phyloP scores from a whole-genome alignment of 2,888 invertebrate species.

The Nebria brevicollis region DNA sequence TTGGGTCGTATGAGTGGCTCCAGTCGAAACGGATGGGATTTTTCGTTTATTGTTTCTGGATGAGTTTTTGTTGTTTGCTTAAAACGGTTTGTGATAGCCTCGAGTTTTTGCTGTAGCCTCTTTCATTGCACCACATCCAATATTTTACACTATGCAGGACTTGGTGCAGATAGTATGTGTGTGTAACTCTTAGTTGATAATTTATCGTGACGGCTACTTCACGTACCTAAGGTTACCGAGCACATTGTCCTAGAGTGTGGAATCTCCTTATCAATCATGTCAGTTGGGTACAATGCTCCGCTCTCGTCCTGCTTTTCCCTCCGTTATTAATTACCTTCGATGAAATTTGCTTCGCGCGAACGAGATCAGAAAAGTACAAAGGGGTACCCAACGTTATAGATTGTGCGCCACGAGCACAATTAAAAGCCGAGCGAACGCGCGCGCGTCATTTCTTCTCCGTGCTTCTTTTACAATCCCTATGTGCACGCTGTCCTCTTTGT shows the following conservation, averaged over 20 bases:
- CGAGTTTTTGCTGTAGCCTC: not conserved
- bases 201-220: slow-evolving; percentile 19
- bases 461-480: not conserved
- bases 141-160: not conserved
- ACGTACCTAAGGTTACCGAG: not conserved
- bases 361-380: slow-evolving; percentile 46
- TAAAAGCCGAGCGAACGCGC: slow-evolving; percentile 23
- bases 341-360: slow-evolving; percentile 43
- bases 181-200: slow-evolving; percentile 21
- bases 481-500: not conserved
- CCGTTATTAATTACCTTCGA: slow-evolving; percentile 44
- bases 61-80: slow-evolving; percentile 46
- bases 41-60: slow-evolving; percentile 45
- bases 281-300: slow-evolving; percentile 36
- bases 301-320: slow-evolving; percentile 19
- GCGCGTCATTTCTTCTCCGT: slow-evolving; percentile 22
- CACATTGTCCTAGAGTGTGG: slow-evolving; percentile 18
- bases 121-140: not conserved
- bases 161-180: not conserved
- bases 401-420: slow-evolving; percentile 26
- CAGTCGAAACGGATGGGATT: slow-evolving; percentile 26
- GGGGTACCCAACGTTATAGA: slow-evolving; percentile 35
- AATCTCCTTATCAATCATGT: slow-evolving; percentile 44
- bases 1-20: slow-evolving; percentile 23
- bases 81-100: slow-evolving; percentile 28